These are phyloP conservation scores for Aleiodes alternator DNA, from an alignment of 2,888 invertebrate genomes.

Conservation along the genomic window DNA sequence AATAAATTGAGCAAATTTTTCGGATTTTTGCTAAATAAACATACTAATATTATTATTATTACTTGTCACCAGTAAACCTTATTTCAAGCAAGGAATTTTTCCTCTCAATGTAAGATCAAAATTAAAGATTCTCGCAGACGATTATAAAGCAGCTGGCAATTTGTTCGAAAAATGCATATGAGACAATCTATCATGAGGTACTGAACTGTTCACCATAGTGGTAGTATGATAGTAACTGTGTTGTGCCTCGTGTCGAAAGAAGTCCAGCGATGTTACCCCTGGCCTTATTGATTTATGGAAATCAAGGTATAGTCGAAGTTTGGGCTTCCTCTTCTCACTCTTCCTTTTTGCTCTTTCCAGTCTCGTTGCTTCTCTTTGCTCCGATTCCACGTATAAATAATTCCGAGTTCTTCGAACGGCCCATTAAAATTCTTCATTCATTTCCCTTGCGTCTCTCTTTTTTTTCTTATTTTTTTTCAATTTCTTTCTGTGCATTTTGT, in stretches of 20 bases:
- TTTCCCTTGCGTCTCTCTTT: constrained; percentile 35
- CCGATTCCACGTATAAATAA: constrained; percentile 61
- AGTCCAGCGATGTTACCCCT: constrained; percentile 53
- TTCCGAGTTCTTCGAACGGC: constrained; percentile 57
- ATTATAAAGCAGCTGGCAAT: constrained; percentile 59
- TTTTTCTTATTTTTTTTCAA: constrained; percentile 39
- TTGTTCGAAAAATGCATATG: constrained; percentile 64
- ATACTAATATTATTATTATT: too few relatives aligned
- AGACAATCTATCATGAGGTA: constrained; percentile 63
- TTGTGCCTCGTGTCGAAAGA: constrained; percentile 58
- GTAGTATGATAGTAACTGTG: constrained; percentile 50
- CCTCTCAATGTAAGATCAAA: too few relatives aligned
- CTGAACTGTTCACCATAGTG: constrained; percentile 42
- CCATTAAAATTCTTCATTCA: constrained; percentile 42
- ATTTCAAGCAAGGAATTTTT: too few relatives aligned
- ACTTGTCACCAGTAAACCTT: too few relatives aligned
- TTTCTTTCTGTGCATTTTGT: constrained; percentile 22
- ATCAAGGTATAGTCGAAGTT: constrained; percentile 62
- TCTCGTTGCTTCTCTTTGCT: constrained; percentile 40
- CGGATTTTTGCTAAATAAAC: constrained; percentile 13
- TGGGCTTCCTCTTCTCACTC: constrained; percentile 47
- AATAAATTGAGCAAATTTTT: too few relatives aligned
- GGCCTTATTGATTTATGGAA: constrained; percentile 66
- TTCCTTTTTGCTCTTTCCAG: constrained; percentile 32
- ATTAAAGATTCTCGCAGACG: neutral